Evolutionary conservation across 2,888 invertebrate species (phyloP), one percentile per base, ranked within the genome.

Genomic region (Emesis furor): DNA sequence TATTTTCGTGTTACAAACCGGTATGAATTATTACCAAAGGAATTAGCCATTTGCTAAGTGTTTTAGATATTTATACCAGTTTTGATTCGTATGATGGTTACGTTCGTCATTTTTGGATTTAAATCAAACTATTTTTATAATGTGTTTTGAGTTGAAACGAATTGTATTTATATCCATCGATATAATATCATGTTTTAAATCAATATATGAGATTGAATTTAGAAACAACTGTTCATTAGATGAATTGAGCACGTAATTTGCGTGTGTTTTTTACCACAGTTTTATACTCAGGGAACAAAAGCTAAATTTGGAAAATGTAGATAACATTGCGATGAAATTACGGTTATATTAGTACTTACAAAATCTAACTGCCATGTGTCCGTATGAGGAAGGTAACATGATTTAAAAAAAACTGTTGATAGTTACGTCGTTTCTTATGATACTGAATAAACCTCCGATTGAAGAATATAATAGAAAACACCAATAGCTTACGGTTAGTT

Each of bases 21-120:
- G 96, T 96, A 95, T 94, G 92, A 24, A 32, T 62, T 92, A 94
- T 95, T 95, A 96, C 96, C 96, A 96, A 96, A 96, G 96, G 95
- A 92, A 93, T 95, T 96, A 96, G 95, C 92, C 96, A 95, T 94
- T 90, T 88, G 93, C 93, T 93, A 96, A 94, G 94, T 93, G 90
- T 92, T 95, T 94, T 95, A 94, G 93, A 94, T 94, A 93, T 94
- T 93, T 94, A 93, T 93, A 91, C 89, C 90, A 90, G 87, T 89
- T 90, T 89, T 90, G 83, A 85, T 88, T 88, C 82, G 88, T 86
- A 91, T 88, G 89, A 90, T 88, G 90, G 88, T 89, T 90, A 92
- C 79, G 86, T 89, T 90, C 86, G 88, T 90, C 92, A 91, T 65
- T 65, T 65, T 24, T 62, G 17, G 30, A 62, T 62, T 30, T 10